Base-by-base conservation (phyloP, 2,113 vertebrate genomes). In the Sinocyclocheilus grahami region DNA sequence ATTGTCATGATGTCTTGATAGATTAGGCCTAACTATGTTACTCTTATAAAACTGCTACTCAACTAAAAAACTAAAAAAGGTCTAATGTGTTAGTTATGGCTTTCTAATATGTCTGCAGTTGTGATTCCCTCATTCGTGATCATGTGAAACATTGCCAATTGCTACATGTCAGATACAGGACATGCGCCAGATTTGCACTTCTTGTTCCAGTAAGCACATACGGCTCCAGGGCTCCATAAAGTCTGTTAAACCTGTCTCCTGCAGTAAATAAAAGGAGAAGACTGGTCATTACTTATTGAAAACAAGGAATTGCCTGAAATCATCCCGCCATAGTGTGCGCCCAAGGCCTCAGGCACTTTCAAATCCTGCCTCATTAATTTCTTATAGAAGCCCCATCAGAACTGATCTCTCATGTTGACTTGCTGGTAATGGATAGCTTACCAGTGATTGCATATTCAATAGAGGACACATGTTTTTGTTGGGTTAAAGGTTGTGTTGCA, bases 321-420 rank as follows among this genome's bases (percentile, higher is more conserved):
- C 91, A 88, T 90, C 75, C 86, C 76, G 83, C 88, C 93, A 91
- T 92, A 91, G 86, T 90, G 90, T 89, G 85, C 69, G 1, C 83
- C 86, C 83, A 72, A 88, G 76, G 91, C 91, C 92, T 84, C 60
- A 86, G 92, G 91, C 92, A 84, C 81, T 80, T 90, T 89, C 84
- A 89, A 87, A 92, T 93, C 90, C 91, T 88, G 89, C 92, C 89
- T 93, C 93, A 94, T 94, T 94, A 94, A 94, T 93, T 93, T 93
- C 92, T 92, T 88, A 93, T 89, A 89, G 89, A 89, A 87, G 37
- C 58, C 87, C 92, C 92, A 92, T 93, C 93, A 93, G 91, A 95
- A 93, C 90, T 89, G 90, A 93, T 93, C 90, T 93, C 92, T 93
- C 90, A 94, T 92, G 89, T 88, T 86, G 79, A 71, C 80, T 55